These are phyloP conservation scores for Strix occidentalis DNA, from an alignment of 2,797 vertebrate genomes.

Conservation along the genomic window DNA sequence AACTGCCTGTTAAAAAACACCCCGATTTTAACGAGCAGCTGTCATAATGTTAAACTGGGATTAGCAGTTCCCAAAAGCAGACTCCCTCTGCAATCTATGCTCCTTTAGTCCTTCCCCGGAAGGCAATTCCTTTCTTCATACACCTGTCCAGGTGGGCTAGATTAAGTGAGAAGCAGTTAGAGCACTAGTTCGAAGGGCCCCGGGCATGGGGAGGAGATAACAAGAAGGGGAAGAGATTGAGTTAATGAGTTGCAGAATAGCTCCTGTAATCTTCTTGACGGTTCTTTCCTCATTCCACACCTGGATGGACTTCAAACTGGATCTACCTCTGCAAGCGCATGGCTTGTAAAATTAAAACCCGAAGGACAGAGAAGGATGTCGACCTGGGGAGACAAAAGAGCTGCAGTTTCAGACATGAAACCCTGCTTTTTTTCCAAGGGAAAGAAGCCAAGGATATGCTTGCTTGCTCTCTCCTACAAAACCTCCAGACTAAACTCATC, in stretches of 20 bases:
- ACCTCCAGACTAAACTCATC: conserved; percentile 65
- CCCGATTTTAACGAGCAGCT: conserved; percentile 55
- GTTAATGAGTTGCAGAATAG: conserved; percentile 69
- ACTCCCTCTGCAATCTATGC: conserved; percentile 1
- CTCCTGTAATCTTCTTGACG: conserved; percentile 62
- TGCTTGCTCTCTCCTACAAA: conserved; percentile 46
- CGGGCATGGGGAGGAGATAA: conserved; percentile 39
- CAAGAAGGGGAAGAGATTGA: conserved; percentile 61
- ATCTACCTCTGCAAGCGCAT: conserved; percentile 26
- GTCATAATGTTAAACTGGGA: conserved; percentile 52
- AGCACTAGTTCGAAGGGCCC: conserved; percentile 2
- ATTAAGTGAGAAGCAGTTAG: conserved; percentile 51
- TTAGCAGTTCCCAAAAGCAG: conserved; percentile 52
- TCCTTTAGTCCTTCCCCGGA: conserved; percentile 33
- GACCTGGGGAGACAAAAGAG: conserved; percentile 60
- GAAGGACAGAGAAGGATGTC: conserved; percentile 49
- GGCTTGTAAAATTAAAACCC: conserved; percentile 64
- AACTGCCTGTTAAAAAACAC: conserved; percentile 64
- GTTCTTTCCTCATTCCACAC: conserved; percentile 52
- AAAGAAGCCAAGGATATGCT: conserved; percentile 46
- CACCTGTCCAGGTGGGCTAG: conserved; percentile 60
- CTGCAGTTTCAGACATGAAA: conserved; percentile 59
- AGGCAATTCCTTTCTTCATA: conserved; percentile 51
- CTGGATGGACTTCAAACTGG: conserved; percentile 48
- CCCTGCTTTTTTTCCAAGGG: neutral